Percentiles rank a stretch among this genome's conserved stretches.
Conservation (phyloP, 2,888 invertebrate species). For the Drosophila mercatorum region DNA sequence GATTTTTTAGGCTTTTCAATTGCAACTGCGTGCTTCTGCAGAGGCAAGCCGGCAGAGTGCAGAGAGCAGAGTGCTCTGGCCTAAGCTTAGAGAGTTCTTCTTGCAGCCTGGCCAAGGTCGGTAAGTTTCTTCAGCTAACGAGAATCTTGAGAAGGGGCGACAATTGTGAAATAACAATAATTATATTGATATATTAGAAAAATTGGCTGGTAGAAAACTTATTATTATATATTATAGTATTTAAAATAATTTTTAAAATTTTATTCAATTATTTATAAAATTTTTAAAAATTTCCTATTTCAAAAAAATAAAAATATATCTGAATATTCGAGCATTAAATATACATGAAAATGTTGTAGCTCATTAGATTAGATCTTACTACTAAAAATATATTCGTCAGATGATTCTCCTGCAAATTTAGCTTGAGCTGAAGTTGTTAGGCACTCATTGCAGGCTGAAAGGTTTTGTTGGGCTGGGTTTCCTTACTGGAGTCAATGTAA, state of each 20-base stretch:
- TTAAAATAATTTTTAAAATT: too few relatives aligned
- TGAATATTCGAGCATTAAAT: too few relatives aligned
- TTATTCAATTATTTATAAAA: too few relatives aligned
- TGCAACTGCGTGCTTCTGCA: conserved; percentile 11
- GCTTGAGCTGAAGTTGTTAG: background rate
- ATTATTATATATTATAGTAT: too few relatives aligned
- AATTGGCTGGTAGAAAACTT: too few relatives aligned
- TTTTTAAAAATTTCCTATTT: too few relatives aligned
- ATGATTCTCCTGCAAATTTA: background rate
- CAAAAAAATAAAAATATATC: too few relatives aligned
- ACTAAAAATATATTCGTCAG: background rate
- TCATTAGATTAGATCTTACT: background rate
- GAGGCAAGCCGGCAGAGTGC: background rate
- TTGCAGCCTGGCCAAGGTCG: conserved; percentile 1
- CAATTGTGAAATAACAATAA: background rate
- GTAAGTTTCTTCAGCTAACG: background rate
- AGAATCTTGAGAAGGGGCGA: background rate
- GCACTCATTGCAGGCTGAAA: conserved; percentile 9
- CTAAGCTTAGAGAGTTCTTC: background rate
- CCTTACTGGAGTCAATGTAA: conserved; percentile 19
- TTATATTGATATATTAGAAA: background rate
- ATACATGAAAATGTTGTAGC: too few relatives aligned
- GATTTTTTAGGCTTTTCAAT: conserved; percentile 21
- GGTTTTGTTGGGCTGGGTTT: conserved; percentile 40
- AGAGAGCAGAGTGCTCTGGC: background rate